Conservation (phyloP, 2,797 vertebrate genomes). For the Dryobates pubescens region DNA sequence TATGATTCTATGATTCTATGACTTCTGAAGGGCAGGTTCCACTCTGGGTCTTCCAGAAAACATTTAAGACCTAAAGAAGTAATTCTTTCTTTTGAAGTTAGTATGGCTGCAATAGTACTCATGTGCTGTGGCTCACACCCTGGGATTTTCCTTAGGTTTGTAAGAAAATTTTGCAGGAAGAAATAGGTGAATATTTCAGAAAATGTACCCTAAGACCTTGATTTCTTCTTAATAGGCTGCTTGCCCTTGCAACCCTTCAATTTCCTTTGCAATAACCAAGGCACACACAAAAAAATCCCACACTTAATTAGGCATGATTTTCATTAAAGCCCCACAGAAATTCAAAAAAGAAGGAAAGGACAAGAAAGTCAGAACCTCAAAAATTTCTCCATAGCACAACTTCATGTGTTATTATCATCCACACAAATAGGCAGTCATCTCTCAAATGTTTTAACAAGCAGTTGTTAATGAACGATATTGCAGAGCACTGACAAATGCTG, state of each 20-base stretch:
- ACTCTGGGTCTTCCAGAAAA: not conserved
- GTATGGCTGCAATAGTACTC: not conserved
- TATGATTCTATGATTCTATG: no score
- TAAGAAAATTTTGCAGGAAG: not conserved
- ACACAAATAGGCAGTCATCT: not conserved
- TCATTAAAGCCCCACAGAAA: not conserved
- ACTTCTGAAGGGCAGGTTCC: not conserved
- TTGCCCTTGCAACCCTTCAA: not conserved
- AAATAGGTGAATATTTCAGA: not conserved
- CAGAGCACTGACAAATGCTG: not conserved
- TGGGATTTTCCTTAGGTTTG: not conserved
- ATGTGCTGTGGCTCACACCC: not conserved
- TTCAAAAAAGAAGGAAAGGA: not conserved
- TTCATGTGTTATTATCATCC: not conserved
- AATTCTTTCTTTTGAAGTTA: not conserved
- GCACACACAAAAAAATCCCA: not conserved
- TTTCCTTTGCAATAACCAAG: not conserved
- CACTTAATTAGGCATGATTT: constrained; percentile 14
- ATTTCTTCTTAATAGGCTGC: not conserved
- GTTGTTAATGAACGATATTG: not conserved
- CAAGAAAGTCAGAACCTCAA: not conserved
- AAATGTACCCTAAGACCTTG: not conserved
- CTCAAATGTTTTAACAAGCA: not conserved
- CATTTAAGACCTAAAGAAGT: not conserved
- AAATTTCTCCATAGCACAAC: not conserved